Percentiles rank a stretch among this genome's conserved stretches.
phyloP scores from a whole-genome alignment of 2,797 vertebrate genomes.

The Glossophaga mutica region DNA sequence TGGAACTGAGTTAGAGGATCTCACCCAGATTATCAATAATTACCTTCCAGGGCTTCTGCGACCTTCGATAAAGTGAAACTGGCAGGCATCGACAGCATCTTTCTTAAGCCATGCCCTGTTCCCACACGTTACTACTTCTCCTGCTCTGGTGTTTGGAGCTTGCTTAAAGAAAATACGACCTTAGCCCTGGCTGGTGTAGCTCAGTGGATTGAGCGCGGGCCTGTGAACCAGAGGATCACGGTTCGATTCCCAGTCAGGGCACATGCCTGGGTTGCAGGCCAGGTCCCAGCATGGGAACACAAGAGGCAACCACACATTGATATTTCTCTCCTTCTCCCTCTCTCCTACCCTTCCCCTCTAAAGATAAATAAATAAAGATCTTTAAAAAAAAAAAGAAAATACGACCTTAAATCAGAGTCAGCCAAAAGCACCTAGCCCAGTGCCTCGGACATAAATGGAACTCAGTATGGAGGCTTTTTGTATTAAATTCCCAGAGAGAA shows the following conservation, averaged over 20 bases:
- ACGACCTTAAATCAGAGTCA: neutral
- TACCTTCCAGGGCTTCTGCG: neutral
- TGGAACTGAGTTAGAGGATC: conserved; percentile 12
- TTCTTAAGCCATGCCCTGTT: neutral
- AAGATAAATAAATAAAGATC: too few relatives aligned
- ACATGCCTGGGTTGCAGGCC: too few relatives aligned
- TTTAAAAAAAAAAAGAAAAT: too few relatives aligned
- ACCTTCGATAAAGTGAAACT: conserved; percentile 10
- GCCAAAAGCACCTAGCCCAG: neutral
- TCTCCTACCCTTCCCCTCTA: too few relatives aligned
- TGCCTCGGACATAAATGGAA: neutral
- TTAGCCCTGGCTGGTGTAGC: too few relatives aligned
- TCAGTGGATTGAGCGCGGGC: too few relatives aligned
- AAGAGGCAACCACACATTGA: too few relatives aligned
- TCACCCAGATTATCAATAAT: conserved; percentile 49
- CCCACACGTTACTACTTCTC: neutral
- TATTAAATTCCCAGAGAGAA: neutral
- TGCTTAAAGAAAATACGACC: neutral
- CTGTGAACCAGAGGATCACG: too few relatives aligned
- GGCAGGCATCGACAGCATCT: neutral
- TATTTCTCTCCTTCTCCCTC: too few relatives aligned
- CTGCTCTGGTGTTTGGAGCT: neutral
- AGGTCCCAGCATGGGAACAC: too few relatives aligned
- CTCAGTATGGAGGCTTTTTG: neutral
- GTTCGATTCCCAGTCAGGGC: too few relatives aligned